A percentile compares a stretch with the other conserved stretches of the same genome.
phyloP scores from a whole-genome alignment of 2,113 vertebrate genomes.

The Suncus etruscus region DNA sequence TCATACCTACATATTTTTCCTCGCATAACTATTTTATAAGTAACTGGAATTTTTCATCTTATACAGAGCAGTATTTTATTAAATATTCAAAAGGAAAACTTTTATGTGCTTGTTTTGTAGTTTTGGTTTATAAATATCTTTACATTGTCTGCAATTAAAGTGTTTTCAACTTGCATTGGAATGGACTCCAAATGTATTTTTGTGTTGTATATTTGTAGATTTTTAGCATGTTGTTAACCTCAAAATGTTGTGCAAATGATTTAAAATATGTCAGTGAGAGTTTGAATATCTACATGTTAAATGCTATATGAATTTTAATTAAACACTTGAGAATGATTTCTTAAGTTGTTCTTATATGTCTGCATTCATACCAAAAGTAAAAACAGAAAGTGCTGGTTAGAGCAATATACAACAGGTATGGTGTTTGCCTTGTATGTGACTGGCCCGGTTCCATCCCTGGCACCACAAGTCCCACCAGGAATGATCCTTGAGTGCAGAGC shows the following conservation, averaged over 20 bases:
- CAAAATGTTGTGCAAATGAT: constrained; percentile 84
- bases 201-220: constrained; percentile 88
- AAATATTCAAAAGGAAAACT: constrained; percentile 89
- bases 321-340: constrained; percentile 86
- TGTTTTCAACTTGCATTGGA: constrained; percentile 88
- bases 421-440: no score
- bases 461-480: no score
- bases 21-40: constrained; percentile 89
- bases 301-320: constrained; percentile 86
- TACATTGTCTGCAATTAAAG: constrained; percentile 88
- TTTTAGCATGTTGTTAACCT: constrained; percentile 87
- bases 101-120: constrained; percentile 89
- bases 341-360: constrained; percentile 80
- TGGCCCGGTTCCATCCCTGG: no score
- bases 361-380: constrained; percentile 73
- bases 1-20: constrained; percentile 80
- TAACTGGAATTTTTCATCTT: constrained; percentile 91
- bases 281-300: constrained; percentile 82
- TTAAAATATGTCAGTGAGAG: constrained; percentile 85
- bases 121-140: constrained; percentile 87
- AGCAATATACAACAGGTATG: no score
- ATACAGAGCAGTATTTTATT: constrained; percentile 92
- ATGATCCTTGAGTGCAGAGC: no score
- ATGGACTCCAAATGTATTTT: constrained; percentile 89
- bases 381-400: constrained; percentile 33